phyloP scores from a whole-genome alignment of 2,888 invertebrate species.

The Drosophila cognata region DNA sequence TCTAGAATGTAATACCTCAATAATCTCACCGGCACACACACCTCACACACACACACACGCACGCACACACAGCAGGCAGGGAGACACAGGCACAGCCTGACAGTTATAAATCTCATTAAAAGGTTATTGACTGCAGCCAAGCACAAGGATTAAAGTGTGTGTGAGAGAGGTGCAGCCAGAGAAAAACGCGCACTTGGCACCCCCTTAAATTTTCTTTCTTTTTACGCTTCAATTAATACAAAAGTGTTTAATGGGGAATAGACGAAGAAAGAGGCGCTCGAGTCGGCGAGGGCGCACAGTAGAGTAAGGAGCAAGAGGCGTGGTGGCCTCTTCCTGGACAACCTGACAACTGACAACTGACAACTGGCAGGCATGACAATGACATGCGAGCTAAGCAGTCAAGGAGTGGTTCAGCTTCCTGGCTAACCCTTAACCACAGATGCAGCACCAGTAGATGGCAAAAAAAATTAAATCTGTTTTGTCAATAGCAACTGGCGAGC shows the following conservation, averaged over 20 bases:
- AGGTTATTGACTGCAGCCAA: slow-evolving; percentile 73
- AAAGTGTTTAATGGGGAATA: slow-evolving; percentile 71
- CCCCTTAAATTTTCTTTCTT: slow-evolving; percentile 70
- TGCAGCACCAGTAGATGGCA: neutral
- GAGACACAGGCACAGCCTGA: slow-evolving; percentile 51
- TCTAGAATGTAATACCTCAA: slow-evolving; percentile 74
- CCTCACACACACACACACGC: slow-evolving; percentile 42
- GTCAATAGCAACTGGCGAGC: slow-evolving; percentile 54
- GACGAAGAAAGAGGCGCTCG: slow-evolving; percentile 12
- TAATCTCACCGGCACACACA: slow-evolving; percentile 70
- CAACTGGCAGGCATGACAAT: slow-evolving; percentile 59
- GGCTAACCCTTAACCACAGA: slow-evolving; percentile 53
- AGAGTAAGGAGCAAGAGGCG: slow-evolving; percentile 14
- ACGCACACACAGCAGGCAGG: neutral
- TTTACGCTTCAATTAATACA: slow-evolving; percentile 81
- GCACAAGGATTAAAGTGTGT: slow-evolving; percentile 52
- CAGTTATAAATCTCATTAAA: slow-evolving; percentile 80
- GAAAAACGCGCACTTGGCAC: slow-evolving; percentile 44
- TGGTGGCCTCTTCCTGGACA: slow-evolving; percentile 45
- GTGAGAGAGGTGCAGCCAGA: slow-evolving; percentile 17
- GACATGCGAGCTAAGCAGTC: slow-evolving; percentile 56
- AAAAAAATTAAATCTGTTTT: slow-evolving; percentile 49
- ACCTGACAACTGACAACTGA: slow-evolving; percentile 63
- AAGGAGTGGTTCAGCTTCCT: slow-evolving; percentile 28
- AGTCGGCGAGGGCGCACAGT: slow-evolving; percentile 1